phyloP scores from a whole-genome alignment of 2,797 vertebrate species.

The Sebastes steindachneri region DNA sequence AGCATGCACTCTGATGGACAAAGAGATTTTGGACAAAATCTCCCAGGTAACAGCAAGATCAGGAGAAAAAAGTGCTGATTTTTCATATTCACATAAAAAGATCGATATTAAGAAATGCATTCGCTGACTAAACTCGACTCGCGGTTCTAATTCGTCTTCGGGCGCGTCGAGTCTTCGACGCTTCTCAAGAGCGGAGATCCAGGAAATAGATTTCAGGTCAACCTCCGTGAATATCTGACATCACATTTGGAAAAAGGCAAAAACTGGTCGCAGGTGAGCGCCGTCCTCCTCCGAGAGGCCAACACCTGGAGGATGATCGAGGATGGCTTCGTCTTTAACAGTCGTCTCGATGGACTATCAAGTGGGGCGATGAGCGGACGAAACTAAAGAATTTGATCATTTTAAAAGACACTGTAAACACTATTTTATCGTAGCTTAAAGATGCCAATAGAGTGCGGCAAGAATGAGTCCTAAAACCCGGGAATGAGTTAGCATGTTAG shows the following conservation, averaged over 20 bases:
- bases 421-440: conserved; percentile 24
- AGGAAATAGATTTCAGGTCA: conserved; percentile 26
- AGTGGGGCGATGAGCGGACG: conserved; percentile 42
- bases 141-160: conserved; percentile 11
- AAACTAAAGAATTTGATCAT: conserved; percentile 10
- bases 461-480: too few species aligned
- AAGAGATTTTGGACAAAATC: conserved; percentile 70
- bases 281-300: conserved; percentile 38
- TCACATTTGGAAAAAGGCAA: conserved; percentile 74
- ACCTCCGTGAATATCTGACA: conserved; percentile 61
- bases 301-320: conserved; percentile 45
- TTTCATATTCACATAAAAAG: conserved; percentile 81
- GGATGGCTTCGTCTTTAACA: conserved; percentile 79
- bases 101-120: conserved; percentile 72
- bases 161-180: neutral
- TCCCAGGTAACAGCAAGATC: conserved; percentile 77
- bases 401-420: conserved; percentile 54
- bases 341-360: conserved; percentile 61
- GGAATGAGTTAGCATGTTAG: too few species aligned
- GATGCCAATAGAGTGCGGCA: neutral
- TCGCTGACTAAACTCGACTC: conserved; percentile 54
- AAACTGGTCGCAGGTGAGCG: conserved; percentile 49
- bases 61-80: conserved; percentile 84
- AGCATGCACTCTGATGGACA: conserved; percentile 80
- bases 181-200: conserved; percentile 25